Evolutionary conservation across 2,113 vertebrate species (phyloP), one percentile per base, ranked within the genome.

Genomic region (Leuciscus idus): DNA sequence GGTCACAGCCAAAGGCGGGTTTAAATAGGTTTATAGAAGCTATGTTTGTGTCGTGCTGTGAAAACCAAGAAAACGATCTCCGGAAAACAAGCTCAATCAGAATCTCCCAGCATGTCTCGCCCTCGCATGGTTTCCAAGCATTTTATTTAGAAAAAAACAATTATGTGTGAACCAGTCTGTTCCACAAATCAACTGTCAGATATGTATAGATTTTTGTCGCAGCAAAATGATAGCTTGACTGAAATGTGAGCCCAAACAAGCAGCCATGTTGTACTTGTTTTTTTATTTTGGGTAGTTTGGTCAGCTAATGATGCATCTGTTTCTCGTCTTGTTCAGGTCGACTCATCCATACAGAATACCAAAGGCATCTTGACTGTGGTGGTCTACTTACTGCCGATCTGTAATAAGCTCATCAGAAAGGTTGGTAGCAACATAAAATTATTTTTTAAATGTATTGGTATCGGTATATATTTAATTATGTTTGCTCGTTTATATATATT

Each of bases 301-400:
- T 43, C 23, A 55, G 26, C 39, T 15, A 68, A 59, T 62, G 23
- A 61, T 86, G 12, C 30, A 15, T 36, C 30, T 43, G n/a, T 39
- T 57, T 77, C 55, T 86, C 77, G 33, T 76, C 17, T 81, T 21
- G 8, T 86, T 59, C 75, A 99, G 98, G 97, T 98, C 91, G 98
- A 99, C 73, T 95, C 95, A 0, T 97, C 95, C 87, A 97, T 99
- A 91, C 96, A 96, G 87, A 96, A 96, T 90, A 95, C 96, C 82
- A 97, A 95, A 91, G 93, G 92, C 0, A 88, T 97, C 86, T 92
- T 99, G 96, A 93, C 94, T 57, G 90, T 97, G 2, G 90, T 98
- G 62, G 90, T 95, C 28, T 96, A 95, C 0, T 92, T 99, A 76
- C 96, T 99, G 75, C 96, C 98, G 0, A 89, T 97, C 81, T 97